These are phyloP conservation scores for Allacma fusca DNA, from an alignment of 2,888 invertebrate species.

Conservation along the genomic window DNA sequence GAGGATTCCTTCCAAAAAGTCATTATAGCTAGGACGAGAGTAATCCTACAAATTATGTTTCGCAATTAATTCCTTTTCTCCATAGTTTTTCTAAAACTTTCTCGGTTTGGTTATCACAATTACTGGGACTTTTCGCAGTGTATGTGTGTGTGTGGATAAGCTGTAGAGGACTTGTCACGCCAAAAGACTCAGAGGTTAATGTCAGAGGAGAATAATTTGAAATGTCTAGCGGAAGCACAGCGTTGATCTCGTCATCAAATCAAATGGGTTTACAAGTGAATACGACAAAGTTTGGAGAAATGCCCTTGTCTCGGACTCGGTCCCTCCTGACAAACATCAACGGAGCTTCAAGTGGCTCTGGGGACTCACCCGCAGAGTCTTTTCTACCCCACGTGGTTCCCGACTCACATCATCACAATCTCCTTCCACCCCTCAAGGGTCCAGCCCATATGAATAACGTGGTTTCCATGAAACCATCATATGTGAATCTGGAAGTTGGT, in stretches of 20 bases:
- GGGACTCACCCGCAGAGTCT: slow-evolving; percentile 53
- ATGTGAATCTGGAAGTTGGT: slow-evolving; percentile 60
- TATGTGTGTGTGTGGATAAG: no score
- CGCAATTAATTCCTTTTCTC: background rate
- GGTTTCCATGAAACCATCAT: slow-evolving; percentile 55
- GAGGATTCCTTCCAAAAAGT: no score
- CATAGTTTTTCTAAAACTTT: no score
- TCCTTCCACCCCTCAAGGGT: slow-evolving; percentile 51
- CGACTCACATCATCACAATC: slow-evolving; percentile 58
- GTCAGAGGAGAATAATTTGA: slow-evolving; percentile 18
- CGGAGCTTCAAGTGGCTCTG: slow-evolving; percentile 63
- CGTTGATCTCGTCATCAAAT: slow-evolving; percentile 58
- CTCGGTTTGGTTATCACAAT: no score
- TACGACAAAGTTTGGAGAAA: slow-evolving; percentile 60
- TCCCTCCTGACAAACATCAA: slow-evolving; percentile 65
- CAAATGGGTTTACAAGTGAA: slow-evolving; percentile 58
- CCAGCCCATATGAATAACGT: slow-evolving; percentile 22
- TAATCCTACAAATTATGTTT: background rate
- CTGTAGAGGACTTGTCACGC: no score
- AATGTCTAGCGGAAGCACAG: slow-evolving; percentile 62
- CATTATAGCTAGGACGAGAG: no score
- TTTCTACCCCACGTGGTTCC: slow-evolving; percentile 58
- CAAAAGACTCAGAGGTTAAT: no score
- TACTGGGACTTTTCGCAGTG: no score
- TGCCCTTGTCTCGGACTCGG: slow-evolving; percentile 65